Conservation (phyloP, 1,140 invertebrate species). For the Drosophila equinoxialis region DNA sequence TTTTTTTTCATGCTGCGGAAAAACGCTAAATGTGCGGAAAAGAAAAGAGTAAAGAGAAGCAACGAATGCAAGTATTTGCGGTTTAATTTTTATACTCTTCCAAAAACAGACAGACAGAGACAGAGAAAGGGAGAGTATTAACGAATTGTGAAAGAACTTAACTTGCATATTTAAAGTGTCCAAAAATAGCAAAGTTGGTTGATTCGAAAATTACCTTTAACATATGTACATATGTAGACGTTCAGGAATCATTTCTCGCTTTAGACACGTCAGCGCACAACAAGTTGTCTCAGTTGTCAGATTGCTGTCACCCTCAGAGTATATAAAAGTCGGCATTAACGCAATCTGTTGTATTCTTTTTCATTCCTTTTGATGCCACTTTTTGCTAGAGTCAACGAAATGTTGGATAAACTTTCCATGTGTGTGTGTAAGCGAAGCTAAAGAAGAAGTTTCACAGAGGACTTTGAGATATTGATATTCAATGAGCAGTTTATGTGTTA, state of each 20-base stretch:
- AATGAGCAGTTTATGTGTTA: slow-evolving; percentile 13
- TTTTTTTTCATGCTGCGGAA: slow-evolving; percentile 37
- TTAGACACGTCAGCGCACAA: no score
- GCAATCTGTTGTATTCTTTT: neutral
- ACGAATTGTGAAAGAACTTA: neutral
- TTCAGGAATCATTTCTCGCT: no score
- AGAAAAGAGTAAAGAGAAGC: slow-evolving; percentile 22
- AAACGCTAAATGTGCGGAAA: slow-evolving; percentile 48
- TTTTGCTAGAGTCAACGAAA: slow-evolving; percentile 12
- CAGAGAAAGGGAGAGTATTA: neutral
- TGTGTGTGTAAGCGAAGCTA: neutral
- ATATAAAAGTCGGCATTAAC: neutral
- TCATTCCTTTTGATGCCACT: neutral
- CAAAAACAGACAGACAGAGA: no score
- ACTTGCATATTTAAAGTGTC: no score
- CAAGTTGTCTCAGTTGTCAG: no score
- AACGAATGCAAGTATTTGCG: slow-evolving; percentile 21
- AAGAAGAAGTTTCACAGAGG: neutral
- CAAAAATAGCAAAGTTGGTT: no score
- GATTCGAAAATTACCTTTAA: no score
- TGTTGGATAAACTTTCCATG: slow-evolving; percentile 9
- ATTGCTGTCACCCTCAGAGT: neutral
- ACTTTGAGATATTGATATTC: slow-evolving; percentile 16
- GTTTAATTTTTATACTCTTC: slow-evolving; percentile 26
- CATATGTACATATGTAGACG: no score